Percentiles rank a stretch among this genome's conserved stretches.
Evolutionary conservation across 92 coral and sea anemone genomes (phyloP).

Genomic region (Montipora capitata): DNA sequence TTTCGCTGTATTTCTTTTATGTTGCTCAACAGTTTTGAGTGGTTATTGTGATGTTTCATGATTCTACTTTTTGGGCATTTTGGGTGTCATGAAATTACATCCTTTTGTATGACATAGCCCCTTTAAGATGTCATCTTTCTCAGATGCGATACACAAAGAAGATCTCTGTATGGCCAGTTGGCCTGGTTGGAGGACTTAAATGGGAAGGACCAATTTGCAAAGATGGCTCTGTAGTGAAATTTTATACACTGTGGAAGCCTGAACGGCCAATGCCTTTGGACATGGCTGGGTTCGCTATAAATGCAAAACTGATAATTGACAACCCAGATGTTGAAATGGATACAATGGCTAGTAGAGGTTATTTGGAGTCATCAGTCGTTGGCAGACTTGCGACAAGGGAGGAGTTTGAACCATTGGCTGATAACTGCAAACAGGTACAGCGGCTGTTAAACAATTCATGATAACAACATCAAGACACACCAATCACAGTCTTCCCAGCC

Average conservation of each 20-base stretch:
- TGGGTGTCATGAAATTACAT: too few species aligned
- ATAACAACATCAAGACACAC: too few species aligned
- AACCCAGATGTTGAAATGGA: conserved; percentile 91
- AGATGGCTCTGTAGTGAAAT: conserved; percentile 86
- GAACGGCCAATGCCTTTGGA: conserved; percentile 94
- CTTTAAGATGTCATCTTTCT: too few species aligned
- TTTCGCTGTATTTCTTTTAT: too few species aligned
- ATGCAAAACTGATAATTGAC: conserved; percentile 79
- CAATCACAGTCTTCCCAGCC: too few species aligned
- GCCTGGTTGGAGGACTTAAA: conserved; percentile 90
- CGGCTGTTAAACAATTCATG: too few species aligned
- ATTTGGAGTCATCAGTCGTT: conserved; percentile 93
- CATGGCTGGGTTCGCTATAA: conserved; percentile 99
- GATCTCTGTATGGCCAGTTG: conserved; percentile 98
- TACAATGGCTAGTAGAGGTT: conserved; percentile 85
- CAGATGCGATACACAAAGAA: conserved; percentile 95
- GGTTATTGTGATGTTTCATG: too few species aligned
- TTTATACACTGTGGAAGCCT: conserved; percentile 87
- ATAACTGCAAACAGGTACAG: conserved; percentile 90
- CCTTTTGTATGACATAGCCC: too few species aligned
- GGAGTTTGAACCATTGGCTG: conserved; percentile 92
- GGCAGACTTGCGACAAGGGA: conserved; percentile 79
- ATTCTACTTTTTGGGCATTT: too few species aligned
- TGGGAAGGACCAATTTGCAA: conserved; percentile 99
- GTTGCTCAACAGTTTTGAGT: too few species aligned